Percentiles rank a stretch among this genome's conserved stretches.
Evolutionary conservation across 1,140 invertebrate species (phyloP).

Genomic region (Trichonephila clavata): DNA sequence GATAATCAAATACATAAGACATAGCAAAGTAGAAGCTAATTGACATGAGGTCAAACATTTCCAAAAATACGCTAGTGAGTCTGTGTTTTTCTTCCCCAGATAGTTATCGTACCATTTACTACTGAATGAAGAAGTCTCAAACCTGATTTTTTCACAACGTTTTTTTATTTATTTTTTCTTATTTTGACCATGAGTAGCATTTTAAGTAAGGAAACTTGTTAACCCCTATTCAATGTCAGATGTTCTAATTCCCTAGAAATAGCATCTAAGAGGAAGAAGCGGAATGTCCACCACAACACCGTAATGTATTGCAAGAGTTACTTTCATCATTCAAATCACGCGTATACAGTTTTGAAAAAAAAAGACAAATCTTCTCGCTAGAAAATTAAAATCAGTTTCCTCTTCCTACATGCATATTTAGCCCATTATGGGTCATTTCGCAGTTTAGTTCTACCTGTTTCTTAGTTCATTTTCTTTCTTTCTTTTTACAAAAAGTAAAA

Average conservation of each 20-base stretch:
- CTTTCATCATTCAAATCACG: background rate
- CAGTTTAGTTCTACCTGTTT: background rate
- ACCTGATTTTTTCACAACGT: background rate
- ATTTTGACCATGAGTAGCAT: background rate
- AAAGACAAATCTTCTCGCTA: background rate
- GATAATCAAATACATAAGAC: no score
- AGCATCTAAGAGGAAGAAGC: background rate
- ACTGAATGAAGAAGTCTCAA: background rate
- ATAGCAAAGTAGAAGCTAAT: background rate
- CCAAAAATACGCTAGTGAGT: background rate
- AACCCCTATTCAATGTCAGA: background rate
- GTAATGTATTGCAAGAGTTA: background rate
- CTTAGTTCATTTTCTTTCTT: background rate
- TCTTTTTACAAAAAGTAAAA: background rate
- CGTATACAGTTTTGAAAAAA: background rate
- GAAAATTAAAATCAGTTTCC: background rate
- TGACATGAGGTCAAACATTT: background rate
- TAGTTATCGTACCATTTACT: background rate
- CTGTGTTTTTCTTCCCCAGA: background rate
- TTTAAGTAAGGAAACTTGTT: background rate
- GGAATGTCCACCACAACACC: background rate
- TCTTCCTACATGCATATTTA: background rate
- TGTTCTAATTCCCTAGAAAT: background rate
- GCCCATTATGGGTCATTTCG: background rate
- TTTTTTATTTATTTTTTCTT: background rate